phyloP scores from a whole-genome alignment of 2,113 vertebrate genomes.

The Tamias sibiricus region DNA sequence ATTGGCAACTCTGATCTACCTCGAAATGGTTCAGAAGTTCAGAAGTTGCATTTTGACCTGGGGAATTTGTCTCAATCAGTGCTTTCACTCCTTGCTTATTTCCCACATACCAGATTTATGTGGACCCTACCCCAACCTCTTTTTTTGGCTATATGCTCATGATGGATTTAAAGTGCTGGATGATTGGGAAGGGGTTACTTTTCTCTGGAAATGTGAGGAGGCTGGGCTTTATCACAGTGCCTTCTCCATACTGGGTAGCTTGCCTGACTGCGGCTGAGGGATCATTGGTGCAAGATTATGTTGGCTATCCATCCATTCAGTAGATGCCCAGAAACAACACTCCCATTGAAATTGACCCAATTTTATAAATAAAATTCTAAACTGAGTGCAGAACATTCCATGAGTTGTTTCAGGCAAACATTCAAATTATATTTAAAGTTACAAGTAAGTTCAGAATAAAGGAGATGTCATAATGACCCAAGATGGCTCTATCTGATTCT shows the following conservation, averaged over 20 bases:
- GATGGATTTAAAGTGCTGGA: background rate
- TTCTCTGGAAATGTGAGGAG: background rate
- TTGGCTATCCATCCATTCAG: background rate
- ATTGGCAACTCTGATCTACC: background rate
- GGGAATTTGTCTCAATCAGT: background rate
- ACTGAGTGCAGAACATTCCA: conserved; percentile 56
- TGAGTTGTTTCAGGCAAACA: conserved; percentile 60
- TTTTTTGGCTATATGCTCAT: background rate
- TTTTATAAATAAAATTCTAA: conserved; percentile 76
- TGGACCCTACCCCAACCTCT: accelerated
- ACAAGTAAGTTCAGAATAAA: conserved; percentile 68
- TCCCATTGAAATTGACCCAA: background rate
- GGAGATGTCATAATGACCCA: conserved; percentile 47
- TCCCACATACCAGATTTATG: background rate
- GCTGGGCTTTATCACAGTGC: background rate
- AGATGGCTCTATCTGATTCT: conserved; percentile 10
- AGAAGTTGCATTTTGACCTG: background rate
- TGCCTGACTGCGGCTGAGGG: background rate
- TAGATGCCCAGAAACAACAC: background rate
- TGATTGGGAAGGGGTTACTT: background rate
- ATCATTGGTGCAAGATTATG: background rate
- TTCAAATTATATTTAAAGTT: conserved; percentile 73
- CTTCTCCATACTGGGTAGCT: background rate
- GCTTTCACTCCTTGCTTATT: background rate
- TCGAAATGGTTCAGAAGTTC: background rate